Evolutionary conservation across 2,113 vertebrate species (phyloP).

Genomic region (Notothenia coriiceps): DNA sequence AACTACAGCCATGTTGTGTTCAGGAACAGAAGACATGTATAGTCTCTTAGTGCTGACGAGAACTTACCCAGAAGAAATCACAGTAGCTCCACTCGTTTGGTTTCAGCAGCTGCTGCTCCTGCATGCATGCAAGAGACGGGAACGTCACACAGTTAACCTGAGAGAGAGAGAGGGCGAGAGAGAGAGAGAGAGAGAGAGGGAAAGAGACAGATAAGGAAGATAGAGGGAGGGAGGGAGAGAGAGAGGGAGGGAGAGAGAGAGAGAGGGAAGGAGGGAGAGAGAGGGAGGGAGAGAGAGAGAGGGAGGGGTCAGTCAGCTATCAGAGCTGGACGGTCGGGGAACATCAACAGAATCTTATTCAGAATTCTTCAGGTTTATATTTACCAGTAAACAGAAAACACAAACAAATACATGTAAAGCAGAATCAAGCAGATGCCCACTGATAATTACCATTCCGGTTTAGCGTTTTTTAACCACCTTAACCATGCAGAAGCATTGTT

Average conservation of each 20-base stretch:
- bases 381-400: too few relatives aligned
- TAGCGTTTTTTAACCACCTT: too few relatives aligned
- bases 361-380: too few relatives aligned
- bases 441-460: too few relatives aligned
- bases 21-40: background rate
- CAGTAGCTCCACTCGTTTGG: slow-evolving; percentile 99
- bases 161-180: slow-evolving; percentile 15
- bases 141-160: slow-evolving; percentile 98
- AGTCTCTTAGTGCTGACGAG: slow-evolving; percentile 16
- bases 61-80: slow-evolving; percentile 98
- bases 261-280: background rate
- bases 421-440: too few relatives aligned
- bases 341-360: too few relatives aligned
- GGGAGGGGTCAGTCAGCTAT: too few relatives aligned
- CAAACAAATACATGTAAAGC: too few relatives aligned
- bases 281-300: background rate
- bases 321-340: too few relatives aligned
- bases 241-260: background rate
- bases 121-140: slow-evolving; percentile 89
- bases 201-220: too few relatives aligned
- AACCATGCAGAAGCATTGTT: too few relatives aligned
- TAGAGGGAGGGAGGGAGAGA: background rate
- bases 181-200: too few relatives aligned
- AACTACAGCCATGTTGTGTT: background rate
- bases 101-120: slow-evolving; percentile 96